Evolutionary conservation across 2,113 vertebrate genomes (phyloP).

Genomic region (Trachemys scripta): DNA sequence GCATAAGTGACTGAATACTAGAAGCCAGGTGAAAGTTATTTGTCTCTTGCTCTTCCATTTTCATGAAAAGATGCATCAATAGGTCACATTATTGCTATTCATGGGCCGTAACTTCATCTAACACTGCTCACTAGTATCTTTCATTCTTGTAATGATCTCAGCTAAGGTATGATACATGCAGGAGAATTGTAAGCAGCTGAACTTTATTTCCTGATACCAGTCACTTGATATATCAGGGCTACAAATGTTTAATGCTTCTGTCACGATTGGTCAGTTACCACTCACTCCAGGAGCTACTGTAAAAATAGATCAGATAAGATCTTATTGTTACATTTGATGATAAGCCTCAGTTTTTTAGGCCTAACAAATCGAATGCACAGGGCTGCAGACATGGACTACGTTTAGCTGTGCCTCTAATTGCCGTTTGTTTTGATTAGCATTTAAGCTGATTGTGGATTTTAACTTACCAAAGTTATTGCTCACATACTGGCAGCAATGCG

Average conservation of each 20-base stretch:
- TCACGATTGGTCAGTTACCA: not conserved
- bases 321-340: not conserved
- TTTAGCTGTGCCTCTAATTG: not conserved
- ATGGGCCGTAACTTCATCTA: not conserved
- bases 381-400: not conserved
- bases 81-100: not conserved
- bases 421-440: fast-evolving
- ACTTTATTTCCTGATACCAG: not conserved
- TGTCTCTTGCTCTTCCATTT: not conserved
- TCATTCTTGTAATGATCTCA: not conserved
- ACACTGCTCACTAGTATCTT: not conserved
- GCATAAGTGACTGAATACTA: not conserved
- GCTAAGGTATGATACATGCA: not conserved
- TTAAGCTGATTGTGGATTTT: not conserved
- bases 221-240: not conserved
- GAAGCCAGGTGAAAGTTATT: not conserved
- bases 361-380: not conserved
- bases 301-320: not conserved
- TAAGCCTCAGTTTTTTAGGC: not conserved
- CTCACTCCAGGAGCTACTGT: not conserved
- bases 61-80: not conserved
- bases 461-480: not conserved
- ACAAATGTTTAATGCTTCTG: not conserved
- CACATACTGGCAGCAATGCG: not conserved
- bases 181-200: not conserved